Percentiles rank a stretch among this genome's conserved stretches.
Evolutionary conservation across 2,888 invertebrate species (phyloP).

Genomic region (Halictus ligatus): DNA sequence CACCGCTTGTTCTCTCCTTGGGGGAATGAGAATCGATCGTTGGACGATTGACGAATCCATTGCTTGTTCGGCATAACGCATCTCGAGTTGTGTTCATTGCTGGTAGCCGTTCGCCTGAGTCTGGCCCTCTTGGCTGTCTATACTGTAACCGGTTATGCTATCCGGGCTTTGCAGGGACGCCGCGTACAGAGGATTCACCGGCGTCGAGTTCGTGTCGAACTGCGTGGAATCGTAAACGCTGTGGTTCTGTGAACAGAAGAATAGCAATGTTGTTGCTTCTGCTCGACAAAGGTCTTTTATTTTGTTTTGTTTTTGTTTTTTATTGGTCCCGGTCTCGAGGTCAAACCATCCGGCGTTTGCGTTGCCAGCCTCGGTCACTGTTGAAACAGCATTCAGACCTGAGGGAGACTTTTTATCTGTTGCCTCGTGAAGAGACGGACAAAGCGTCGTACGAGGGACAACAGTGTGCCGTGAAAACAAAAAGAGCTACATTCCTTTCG

Average conservation of each 20-base stretch:
- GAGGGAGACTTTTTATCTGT: not conserved
- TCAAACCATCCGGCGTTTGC: not conserved
- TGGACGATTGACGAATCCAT: conserved; percentile 33
- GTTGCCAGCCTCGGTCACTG: not conserved
- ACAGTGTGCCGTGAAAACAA: not conserved
- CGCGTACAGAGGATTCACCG: conserved; percentile 89
- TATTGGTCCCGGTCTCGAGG: not conserved
- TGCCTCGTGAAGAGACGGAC: not conserved
- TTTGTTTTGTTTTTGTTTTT: not conserved
- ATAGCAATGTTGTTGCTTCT: conserved; percentile 60
- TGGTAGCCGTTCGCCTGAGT: conserved; percentile 82
- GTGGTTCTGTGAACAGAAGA: conserved; percentile 87
- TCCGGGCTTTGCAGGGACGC: conserved; percentile 90
- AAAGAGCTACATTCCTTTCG: not conserved
- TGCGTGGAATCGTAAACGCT: conserved; percentile 90
- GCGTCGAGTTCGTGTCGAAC: conserved; percentile 88
- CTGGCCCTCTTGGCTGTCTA: conserved; percentile 82
- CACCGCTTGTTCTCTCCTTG: conserved; percentile 13
- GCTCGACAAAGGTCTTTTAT: not conserved
- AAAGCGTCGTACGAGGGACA: not conserved
- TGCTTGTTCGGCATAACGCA: conserved; percentile 10
- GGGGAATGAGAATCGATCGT: conserved; percentile 42
- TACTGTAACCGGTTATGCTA: conserved; percentile 88
- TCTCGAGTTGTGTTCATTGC: conserved; percentile 73
- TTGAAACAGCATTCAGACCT: not conserved